These are phyloP conservation scores for Augochlorella aurata DNA, from an alignment of 2,888 invertebrate species.

Conservation along the genomic window DNA sequence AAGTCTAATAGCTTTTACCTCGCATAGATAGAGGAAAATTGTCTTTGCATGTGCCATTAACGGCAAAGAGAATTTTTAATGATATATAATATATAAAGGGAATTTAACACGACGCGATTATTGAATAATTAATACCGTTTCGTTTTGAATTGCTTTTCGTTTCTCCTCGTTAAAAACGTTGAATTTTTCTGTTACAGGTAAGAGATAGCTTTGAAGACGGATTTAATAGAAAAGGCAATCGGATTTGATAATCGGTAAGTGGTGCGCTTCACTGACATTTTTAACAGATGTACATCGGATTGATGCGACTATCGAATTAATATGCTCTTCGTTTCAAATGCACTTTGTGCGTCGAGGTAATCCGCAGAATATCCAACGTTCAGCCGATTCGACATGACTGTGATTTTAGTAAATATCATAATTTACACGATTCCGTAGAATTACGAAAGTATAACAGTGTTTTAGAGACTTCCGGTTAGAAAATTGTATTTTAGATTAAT, in stretches of 20 bases:
- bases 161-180: neutral
- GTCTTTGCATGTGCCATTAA: neutral
- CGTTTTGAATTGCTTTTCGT: neutral
- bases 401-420: no score
- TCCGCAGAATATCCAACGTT: constrained; percentile 38
- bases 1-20: neutral
- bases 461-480: no score
- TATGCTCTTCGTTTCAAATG: constrained; percentile 35
- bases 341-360: constrained; percentile 35
- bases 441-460: no score
- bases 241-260: constrained; percentile 29
- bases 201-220: constrained; percentile 31
- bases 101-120: neutral
- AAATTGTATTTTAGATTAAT: no score
- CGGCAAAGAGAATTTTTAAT: neutral
- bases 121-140: neutral
- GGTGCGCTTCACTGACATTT: constrained; percentile 16
- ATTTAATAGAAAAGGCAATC: neutral
- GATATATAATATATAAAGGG: neutral
- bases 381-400: constrained; percentile 24
- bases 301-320: constrained; percentile 33
- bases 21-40: neutral
- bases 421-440: no score
- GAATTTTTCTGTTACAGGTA: constrained; percentile 63
- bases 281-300: neutral